phyloP scores from a whole-genome alignment of 2,888 invertebrate genomes.

The Drosophila infuscata region DNA sequence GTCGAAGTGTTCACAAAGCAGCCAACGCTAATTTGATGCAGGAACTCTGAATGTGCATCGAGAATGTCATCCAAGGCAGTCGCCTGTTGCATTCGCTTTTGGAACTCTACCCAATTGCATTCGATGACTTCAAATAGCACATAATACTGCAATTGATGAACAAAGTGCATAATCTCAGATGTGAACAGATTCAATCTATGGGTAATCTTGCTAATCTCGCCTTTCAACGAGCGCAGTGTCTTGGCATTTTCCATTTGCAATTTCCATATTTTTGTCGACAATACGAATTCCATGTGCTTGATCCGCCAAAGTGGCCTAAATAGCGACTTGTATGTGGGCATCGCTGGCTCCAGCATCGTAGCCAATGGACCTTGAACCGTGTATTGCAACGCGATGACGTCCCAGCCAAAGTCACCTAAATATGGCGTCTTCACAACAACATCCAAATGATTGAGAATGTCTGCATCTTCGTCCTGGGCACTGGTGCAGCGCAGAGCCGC shows the following conservation, averaged over 20 bases:
- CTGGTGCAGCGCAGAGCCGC: slow-evolving; percentile 95
- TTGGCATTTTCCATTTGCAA: slow-evolving; percentile 85
- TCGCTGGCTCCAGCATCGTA: slow-evolving; percentile 85
- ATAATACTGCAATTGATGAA: slow-evolving; percentile 92
- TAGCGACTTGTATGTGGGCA: slow-evolving; percentile 83
- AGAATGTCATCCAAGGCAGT: slow-evolving; percentile 95
- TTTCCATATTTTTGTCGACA: slow-evolving; percentile 85
- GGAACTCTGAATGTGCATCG: slow-evolving; percentile 92
- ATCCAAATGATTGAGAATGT: slow-evolving; percentile 94
- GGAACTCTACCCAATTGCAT: slow-evolving; percentile 96
- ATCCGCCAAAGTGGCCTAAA: slow-evolving; percentile 85
- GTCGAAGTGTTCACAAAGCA: slow-evolving; percentile 88
- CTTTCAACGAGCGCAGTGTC: slow-evolving; percentile 77
- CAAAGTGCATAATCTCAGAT: slow-evolving; percentile 85
- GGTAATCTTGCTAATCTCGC: slow-evolving; percentile 78
- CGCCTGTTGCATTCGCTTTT: slow-evolving; percentile 91
- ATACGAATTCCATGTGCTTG: slow-evolving; percentile 85
- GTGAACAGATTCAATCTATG: slow-evolving; percentile 84
- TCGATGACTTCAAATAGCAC: slow-evolving; percentile 97
- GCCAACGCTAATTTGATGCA: slow-evolving; percentile 93
- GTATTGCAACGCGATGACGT: slow-evolving; percentile 84
- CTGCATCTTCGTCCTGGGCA: slow-evolving; percentile 96
- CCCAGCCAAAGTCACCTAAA: slow-evolving; percentile 84
- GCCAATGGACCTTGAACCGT: slow-evolving; percentile 84
- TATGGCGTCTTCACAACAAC: slow-evolving; percentile 88